These are phyloP conservation scores for Idaea straminata DNA, from an alignment of 2,888 invertebrate species.

Conservation along the genomic window DNA sequence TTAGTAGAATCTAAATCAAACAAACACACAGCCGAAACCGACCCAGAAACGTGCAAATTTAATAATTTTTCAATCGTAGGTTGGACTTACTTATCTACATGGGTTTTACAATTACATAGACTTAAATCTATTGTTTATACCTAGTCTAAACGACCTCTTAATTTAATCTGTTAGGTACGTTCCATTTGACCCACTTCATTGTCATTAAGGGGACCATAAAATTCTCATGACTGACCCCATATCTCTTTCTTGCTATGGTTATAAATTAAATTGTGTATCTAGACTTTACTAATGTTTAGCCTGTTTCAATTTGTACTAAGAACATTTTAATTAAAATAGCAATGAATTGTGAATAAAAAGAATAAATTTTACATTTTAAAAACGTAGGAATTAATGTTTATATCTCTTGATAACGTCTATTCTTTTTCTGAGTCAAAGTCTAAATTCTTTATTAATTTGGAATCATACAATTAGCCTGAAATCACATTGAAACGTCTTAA, in stretches of 20 bases:
- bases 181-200: constrained; percentile 63
- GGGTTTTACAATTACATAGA: not conserved
- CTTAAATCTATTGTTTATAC: not conserved
- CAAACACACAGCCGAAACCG: constrained; percentile 3
- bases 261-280: constrained; percentile 25
- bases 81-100: not conserved
- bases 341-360: not conserved
- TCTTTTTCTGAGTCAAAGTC: too few relatives aligned
- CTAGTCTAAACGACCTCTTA: constrained; percentile 44
- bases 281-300: constrained; percentile 5
- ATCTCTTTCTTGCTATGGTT: constrained; percentile 27
- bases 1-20: constrained; percentile 5
- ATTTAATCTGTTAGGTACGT: constrained; percentile 57
- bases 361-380: not conserved
- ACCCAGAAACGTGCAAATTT: not conserved
- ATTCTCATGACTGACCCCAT: constrained; percentile 46
- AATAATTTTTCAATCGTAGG: not conserved
- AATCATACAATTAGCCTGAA: not conserved
- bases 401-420: too few relatives aligned
- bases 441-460: not conserved
- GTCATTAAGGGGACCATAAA: constrained; percentile 61
- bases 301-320: not conserved
- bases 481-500: too few relatives aligned
- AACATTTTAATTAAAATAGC: not conserved
- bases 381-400: too few relatives aligned